Base-by-base conservation (phyloP, 2,888 invertebrate species). In the Watsonalla cultraria region DNA sequence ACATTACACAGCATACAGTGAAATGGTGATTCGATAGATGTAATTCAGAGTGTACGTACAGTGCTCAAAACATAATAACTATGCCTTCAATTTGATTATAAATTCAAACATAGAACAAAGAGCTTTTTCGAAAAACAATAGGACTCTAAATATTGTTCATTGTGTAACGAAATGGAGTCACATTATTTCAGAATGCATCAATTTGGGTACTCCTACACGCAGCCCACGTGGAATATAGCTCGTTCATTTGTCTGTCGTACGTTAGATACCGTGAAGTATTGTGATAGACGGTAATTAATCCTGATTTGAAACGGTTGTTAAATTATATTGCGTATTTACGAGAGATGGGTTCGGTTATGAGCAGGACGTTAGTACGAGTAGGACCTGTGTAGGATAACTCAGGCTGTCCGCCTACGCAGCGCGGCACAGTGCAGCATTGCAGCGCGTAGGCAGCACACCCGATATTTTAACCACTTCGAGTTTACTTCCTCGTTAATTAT, bases 151-250 rank as follows among this genome's bases (percentile, higher is more conserved):
- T 75, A 75, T 68, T 67, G 65, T 53, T 70, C 68, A 72, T 74
- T 76, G 78, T 78, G 78, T 65, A 72, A 60, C 62, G 67, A 61
- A 74, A 73, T 70, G 77, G 72, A 74, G 80, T 76, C 58, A 66
- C 64, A 72, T 42, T 42, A 42, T 78, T 79, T 81, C 66, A 68
- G 66, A 66, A 65, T 59, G 71, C 70, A 78, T 78, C 67, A 76
- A 77, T 80, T 76, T 68, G 49, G 60, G 62, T 61, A 78, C 84
- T 77, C 84, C 85, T 80, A 85, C 86, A 72, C 72, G 64, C 75
- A 57, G 54, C 83, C 82, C 76, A 84, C 72, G 56, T 52, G 45
- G 51, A 55, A 54, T 54, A 59, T 39, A 56, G 58, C 59, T 54
- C 57, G 14, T 37, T 48, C 14, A 37, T 48, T 15, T 37, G 24